Evolutionary conservation across 2,113 vertebrate species (phyloP), one percentile per base, ranked within the genome.

Genomic region (Atherinomorus stipes): DNA sequence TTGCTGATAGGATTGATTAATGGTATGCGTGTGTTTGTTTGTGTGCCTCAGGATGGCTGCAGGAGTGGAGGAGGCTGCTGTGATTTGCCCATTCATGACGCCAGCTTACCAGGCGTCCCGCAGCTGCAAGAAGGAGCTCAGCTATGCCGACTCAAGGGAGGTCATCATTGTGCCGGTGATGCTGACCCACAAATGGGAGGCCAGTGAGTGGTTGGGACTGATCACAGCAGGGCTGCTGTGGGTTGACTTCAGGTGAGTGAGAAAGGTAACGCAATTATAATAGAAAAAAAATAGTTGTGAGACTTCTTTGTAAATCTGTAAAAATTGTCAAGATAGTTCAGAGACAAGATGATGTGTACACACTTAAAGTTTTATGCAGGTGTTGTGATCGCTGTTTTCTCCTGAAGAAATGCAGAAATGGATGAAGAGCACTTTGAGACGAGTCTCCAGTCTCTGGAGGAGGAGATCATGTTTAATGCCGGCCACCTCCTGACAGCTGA

Each of bases 111-210:
- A 90, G 78, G 77, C 76, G 13, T 91, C 90, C 16, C 84, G 81
- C 61, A 85, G 74, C 76, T 90, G 85, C 12, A 90, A 88, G 85
- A 89, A 88, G 65, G 88, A 91, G 81, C 78, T 91, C 10, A 89
- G 47, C 84, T 87, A 84, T 7, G 87, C 86, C 0, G 86, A 91
- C 26, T 60, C 5, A 69, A 64, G 74, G 56, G 78, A 79, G 75
- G 80, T 85, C 23, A 10, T 62, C 60, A 49, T 88, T 0, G 74
- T 90, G 42, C 86, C 84, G 0, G 75, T 90, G 44, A 90, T 91
- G 88, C 15, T 90, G 57, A 25, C 75, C 13, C 34, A 71, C n/a
- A 58, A 87, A 77, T 90, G 88, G 90, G 87, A 89, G 78, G 83
- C 90, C 72, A 89, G 78, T 2, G 89, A 91, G 83, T 88, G 87